Percentiles rank a stretch among this genome's conserved stretches.
Evolutionary conservation across 92 coral and sea anemone genomes (phyloP).

Genomic region (Scolanthus callimorphus): DNA sequence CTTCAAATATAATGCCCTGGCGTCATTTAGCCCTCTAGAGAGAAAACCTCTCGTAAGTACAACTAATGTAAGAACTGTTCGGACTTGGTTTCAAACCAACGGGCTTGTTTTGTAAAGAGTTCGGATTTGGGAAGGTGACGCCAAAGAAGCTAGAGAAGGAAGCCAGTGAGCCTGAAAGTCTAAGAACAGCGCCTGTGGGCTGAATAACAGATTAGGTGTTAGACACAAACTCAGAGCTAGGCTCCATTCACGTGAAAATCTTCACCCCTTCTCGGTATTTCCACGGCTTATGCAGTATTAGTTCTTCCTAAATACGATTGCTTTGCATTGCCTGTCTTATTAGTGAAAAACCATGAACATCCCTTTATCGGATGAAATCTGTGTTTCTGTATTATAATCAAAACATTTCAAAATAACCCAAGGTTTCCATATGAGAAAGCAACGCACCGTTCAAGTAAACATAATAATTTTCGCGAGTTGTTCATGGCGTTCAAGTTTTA

Average conservation of each 20-base stretch:
- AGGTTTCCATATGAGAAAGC: too few relatives aligned
- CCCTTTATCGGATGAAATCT: too few relatives aligned
- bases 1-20: neutral
- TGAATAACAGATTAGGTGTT: conserved; percentile 40
- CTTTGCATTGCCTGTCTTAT: too few relatives aligned
- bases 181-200: conserved; percentile 30
- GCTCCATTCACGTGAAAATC: neutral
- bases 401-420: too few relatives aligned
- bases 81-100: too few relatives aligned
- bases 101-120: neutral
- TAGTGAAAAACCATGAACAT: too few relatives aligned
- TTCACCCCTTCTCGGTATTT: neutral
- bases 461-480: too few relatives aligned
- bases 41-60: neutral
- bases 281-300: neutral
- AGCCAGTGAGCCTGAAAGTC: conserved; percentile 24
- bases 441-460: too few relatives aligned
- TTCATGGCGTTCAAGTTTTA: too few relatives aligned
- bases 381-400: too few relatives aligned
- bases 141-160: conserved; percentile 12
- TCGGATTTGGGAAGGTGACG: neutral
- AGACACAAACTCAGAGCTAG: neutral
- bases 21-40: neutral
- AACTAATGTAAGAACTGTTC: too few relatives aligned
- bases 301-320: neutral